phyloP scores from a whole-genome alignment of 2,888 invertebrate species.

The Ophion obscuratus region DNA sequence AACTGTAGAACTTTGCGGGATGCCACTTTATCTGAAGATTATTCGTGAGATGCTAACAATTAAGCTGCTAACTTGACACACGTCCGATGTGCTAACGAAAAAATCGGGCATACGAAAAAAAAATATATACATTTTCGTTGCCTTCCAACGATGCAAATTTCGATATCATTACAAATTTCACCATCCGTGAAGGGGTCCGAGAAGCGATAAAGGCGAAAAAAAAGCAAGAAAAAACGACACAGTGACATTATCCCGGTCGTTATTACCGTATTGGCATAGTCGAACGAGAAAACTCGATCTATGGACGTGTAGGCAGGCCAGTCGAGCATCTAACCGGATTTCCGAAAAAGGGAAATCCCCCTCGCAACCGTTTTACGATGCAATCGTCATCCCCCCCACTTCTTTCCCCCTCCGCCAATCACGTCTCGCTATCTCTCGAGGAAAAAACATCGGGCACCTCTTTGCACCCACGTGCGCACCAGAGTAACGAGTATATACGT shows the following conservation, averaged over 20 bases:
- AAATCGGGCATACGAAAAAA: background rate
- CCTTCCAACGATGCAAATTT: too few species aligned
- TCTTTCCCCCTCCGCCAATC: background rate
- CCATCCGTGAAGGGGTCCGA: background rate
- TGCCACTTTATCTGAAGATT: too few species aligned
- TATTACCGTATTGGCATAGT: constrained; percentile 19
- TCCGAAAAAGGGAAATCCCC: constrained; percentile 81
- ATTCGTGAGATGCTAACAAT: too few species aligned
- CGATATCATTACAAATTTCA: background rate
- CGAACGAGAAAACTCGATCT: constrained; percentile 54
- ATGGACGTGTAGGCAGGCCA: constrained; percentile 45
- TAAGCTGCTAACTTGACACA: too few species aligned
- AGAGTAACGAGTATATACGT: constrained; percentile 43
- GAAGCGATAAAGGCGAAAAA: background rate
- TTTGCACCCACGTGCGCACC: constrained; percentile 70
- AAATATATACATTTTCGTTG: background rate
- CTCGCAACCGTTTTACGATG: constrained; percentile 72
- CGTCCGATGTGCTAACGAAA: too few species aligned
- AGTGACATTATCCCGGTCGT: constrained; percentile 4
- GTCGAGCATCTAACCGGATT: constrained; percentile 75
- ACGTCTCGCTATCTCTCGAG: background rate
- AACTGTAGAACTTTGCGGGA: too few species aligned
- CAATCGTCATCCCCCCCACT: constrained; percentile 50
- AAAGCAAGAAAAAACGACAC: constrained; percentile 1
- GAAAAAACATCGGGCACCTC: constrained; percentile 25